Conservation (phyloP, 2,888 invertebrate genomes). For the Microchrysa polita region DNA sequence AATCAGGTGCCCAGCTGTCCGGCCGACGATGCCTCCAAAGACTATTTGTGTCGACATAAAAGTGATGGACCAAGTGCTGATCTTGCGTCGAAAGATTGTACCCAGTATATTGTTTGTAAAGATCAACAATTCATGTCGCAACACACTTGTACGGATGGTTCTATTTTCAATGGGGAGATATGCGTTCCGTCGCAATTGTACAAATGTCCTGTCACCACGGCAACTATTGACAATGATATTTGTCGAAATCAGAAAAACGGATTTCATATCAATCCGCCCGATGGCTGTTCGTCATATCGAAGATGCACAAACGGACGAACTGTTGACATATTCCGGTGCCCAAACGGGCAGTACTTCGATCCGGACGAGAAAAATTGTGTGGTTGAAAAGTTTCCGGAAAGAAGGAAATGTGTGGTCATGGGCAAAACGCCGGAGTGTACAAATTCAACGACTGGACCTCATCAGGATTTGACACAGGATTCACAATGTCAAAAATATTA, state of each 20-base stretch:
- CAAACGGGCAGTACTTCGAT: constrained; percentile 58
- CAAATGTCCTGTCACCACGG: constrained; percentile 52
- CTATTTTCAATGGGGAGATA: constrained; percentile 58
- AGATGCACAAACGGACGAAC: constrained; percentile 57
- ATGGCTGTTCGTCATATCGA: constrained; percentile 59
- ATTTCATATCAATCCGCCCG: constrained; percentile 59
- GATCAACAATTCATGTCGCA: constrained; percentile 54
- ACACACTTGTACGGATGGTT: constrained; percentile 56
- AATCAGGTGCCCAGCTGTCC: constrained; percentile 52
- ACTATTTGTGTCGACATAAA: constrained; percentile 52
- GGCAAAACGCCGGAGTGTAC: constrained; percentile 54
- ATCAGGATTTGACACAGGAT: constrained; percentile 64
- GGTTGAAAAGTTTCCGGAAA: constrained; percentile 53
- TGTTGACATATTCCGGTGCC: constrained; percentile 56
- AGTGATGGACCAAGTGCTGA: constrained; percentile 60
- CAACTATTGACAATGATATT: constrained; percentile 53
- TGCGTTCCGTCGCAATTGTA: constrained; percentile 58
- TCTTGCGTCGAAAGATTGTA: constrained; percentile 57
- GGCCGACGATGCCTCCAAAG: constrained; percentile 23
- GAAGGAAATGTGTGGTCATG: constrained; percentile 53
- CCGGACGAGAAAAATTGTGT: constrained; percentile 54
- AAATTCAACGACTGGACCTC: constrained; percentile 57
- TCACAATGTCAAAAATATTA: constrained; percentile 68
- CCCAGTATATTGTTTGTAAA: constrained; percentile 58
- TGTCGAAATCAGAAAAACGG: constrained; percentile 68